Base-by-base conservation (phyloP, 1,140 invertebrate genomes). In the Drosophila quadrilineata region DNA sequence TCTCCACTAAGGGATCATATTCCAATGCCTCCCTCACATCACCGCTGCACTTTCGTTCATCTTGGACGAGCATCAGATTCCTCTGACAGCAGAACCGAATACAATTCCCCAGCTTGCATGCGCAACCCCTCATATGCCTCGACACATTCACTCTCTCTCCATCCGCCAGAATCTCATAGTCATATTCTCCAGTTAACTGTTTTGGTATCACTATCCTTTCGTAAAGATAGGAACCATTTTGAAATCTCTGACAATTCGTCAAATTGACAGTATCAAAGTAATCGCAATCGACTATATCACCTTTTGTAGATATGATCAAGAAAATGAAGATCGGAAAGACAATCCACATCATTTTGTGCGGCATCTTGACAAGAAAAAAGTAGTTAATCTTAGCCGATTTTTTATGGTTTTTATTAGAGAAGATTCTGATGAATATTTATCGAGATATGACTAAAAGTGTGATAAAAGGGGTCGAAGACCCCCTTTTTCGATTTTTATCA, bases 261-360 rank as follows among this genome's bases (percentile, higher is more conserved):
- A 88, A 29, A 24, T 62, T 29, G 1, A 82, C 71, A 0, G 86
- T 88, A 14, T 88, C 85, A 8, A 69, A 67, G 52, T 67, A 88
- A 28, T 68, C 48, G 33, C 86, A 88, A 8, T 48, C 71, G 1
- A 40, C 52, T 28, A 80, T 76, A 0, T 69, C 49, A 1, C 17
- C 45, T n/a, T 1, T n/a, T 0, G 26, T 48, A 5, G 3, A 4
- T 16, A 2, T 33, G n/a, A 21, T 21, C 1, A 1, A 1, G 3
- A 31, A n/a, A 12, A 45, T n/a, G 9, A 8, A 43, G 12, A 16
- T 16, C n/a, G n/a, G n/a, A n/a, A n/a, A 35, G 0, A 16, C 12
- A 4, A 17, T 6, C 33, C 12, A 35, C 28, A 29, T 29, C 8
- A n/a, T 14, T n/a, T n/a, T n/a, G n/a, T n/a, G n/a, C n/a, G n/a